Base-by-base conservation (phyloP, 1,140 invertebrate species). In the Dinoponera quadriceps region DNA sequence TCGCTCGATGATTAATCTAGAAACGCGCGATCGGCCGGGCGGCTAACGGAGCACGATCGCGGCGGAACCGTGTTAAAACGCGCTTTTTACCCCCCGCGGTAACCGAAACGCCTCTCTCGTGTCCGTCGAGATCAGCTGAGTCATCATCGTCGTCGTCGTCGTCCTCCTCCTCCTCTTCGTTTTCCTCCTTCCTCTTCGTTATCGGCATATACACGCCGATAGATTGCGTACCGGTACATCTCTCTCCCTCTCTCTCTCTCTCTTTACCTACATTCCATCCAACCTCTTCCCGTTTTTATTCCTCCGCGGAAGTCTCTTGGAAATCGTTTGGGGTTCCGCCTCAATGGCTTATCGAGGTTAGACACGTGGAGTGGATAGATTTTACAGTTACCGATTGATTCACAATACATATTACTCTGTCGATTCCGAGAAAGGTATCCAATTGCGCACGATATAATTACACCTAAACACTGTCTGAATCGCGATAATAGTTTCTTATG, bases 91-190 rank as follows among this genome's bases (percentile, higher is more conserved):
- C 90, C 89, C 89, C 90, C 83, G 90, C 83, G 68, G 91, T 73
- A 93, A 84, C 65, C 71, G 88, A 91, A 93, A 93, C 92, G 92
- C 92, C 92, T 92, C 88, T 93, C 85, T 85, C 88, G 88, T 93
- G 92, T 93, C 89, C 63, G 20, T 49, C 22, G 51, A 65, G 83
- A 91, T 89, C 77, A 44, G 90, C 87, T 86, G n/a, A 86, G 91
- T 93, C 92, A 93, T 89, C 77, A 69, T 62, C 38, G 68, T 84
- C 54, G 60, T 77, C 75, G 38, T 48, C 20, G 20, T 84, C 72
- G 27, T 59, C 51, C 25, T 33, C 25, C 25, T 65, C 48, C 29
- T 27, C 27, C 49, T 85, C 18, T 69, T 49, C 81, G 11, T 80
- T 84, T 66, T 77, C 55, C 13, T 54, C n/a, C 33, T 75, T 63